These are phyloP conservation scores for Leptodactylus fuscus DNA, from an alignment of 2,113 vertebrate species.

Conservation along the genomic window DNA sequence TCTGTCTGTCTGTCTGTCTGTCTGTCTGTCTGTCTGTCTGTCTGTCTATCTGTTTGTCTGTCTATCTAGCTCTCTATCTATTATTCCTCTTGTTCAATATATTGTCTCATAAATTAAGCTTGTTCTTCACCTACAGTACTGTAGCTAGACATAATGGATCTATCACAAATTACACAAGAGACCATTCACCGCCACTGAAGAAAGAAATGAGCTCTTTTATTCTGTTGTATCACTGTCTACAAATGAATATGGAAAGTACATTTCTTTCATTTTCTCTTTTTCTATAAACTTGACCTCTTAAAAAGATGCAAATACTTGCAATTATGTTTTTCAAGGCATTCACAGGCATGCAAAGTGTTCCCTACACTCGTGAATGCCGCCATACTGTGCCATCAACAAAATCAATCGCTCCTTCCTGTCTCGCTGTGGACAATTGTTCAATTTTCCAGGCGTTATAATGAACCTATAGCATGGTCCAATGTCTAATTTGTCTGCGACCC, in stretches of 20 bases:
- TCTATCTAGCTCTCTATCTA: not conserved
- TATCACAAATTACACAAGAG: not conserved
- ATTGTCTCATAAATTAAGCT: not conserved
- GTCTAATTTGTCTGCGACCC: constrained; percentile 20
- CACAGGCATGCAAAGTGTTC: constrained; percentile 3
- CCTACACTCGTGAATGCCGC: not conserved
- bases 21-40: too few relatives aligned
- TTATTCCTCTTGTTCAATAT: not conserved
- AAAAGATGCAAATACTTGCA: constrained; percentile 32
- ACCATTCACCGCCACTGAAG: not conserved
- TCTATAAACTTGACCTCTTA: not conserved
- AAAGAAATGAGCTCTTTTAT: not conserved
- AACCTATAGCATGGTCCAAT: constrained; percentile 7
- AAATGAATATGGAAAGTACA: not conserved
- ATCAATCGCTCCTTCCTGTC: not conserved
- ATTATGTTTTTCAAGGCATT: constrained; percentile 2
- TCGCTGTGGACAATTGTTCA: constrained; percentile 7
- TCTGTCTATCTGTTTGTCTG: too few relatives aligned
- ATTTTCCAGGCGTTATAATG: constrained; percentile 21
- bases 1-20: too few relatives aligned
- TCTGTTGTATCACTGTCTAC: not conserved
- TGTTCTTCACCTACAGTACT: not conserved
- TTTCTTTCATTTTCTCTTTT: not conserved
- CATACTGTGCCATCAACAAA: not conserved
- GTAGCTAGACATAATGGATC: not conserved